Percentiles rank a stretch among this genome's conserved stretches.
phyloP scores from a whole-genome alignment of 2,888 invertebrate genomes.

The Odontothrips loti region DNA sequence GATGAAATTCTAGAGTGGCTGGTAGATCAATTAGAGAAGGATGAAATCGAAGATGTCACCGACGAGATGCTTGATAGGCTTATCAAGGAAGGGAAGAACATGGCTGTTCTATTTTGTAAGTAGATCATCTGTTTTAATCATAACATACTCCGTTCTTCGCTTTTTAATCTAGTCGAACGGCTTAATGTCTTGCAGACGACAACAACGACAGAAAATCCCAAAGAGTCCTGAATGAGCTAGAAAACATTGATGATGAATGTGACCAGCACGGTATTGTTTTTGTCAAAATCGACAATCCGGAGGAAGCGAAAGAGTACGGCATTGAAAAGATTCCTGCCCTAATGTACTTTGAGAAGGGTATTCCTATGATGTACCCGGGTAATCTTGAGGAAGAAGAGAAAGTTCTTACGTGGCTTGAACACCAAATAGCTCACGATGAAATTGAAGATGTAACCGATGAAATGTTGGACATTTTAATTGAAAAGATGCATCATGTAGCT shows the following conservation, averaged over 20 bases:
- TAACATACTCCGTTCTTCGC: too few relatives aligned
- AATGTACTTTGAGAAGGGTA: conserved; percentile 59
- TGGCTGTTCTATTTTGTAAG: conserved; percentile 89
- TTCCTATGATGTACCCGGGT: conserved; percentile 49
- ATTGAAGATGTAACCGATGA: conserved; percentile 93
- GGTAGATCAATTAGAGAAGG: conserved; percentile 79
- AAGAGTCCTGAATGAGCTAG: conserved; percentile 77
- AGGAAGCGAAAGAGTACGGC: conserved; percentile 86
- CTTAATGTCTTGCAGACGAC: conserved; percentile 60
- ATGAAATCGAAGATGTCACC: conserved; percentile 92
- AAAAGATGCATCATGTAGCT: conserved; percentile 82
- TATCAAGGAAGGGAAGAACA: conserved; percentile 80
- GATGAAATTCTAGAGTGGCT: conserved; percentile 86
- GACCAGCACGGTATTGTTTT: conserved; percentile 83
- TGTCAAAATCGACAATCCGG: conserved; percentile 86
- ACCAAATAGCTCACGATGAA: conserved; percentile 81
- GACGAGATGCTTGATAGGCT: conserved; percentile 90
- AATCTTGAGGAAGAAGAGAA: conserved; percentile 86
- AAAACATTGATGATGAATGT: conserved; percentile 92
- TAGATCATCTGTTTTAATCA: too few relatives aligned
- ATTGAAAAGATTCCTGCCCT: conserved; percentile 82
- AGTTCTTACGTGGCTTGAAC: conserved; percentile 78
- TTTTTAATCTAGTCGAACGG: too few relatives aligned
- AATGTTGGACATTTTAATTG: conserved; percentile 85
- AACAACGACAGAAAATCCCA: conserved; percentile 85